phyloP scores from a whole-genome alignment of 2,888 invertebrate genomes.

The Plagiodera versicolora region DNA sequence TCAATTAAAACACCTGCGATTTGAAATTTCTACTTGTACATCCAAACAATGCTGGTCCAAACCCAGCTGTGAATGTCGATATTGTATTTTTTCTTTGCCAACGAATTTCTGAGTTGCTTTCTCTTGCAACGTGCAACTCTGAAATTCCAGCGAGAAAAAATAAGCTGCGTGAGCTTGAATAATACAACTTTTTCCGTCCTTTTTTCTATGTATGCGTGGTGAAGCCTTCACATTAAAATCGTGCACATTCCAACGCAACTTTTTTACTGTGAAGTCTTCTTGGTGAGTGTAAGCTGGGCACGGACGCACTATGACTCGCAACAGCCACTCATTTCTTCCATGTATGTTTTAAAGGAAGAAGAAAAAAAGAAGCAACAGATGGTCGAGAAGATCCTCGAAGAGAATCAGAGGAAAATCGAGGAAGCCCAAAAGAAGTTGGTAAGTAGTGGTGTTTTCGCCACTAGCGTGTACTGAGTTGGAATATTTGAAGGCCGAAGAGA shows the following conservation, averaged over 20 bases:
- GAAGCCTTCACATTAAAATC: conserved; percentile 5
- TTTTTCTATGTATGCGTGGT: neutral
- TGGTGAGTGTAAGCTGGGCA: conserved; percentile 44
- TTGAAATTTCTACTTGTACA: conserved; percentile 44
- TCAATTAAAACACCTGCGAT: conserved; percentile 36
- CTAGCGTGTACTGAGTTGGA: too few relatives aligned
- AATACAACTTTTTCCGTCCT: neutral
- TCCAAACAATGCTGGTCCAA: conserved; percentile 38
- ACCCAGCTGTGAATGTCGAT: conserved; percentile 38
- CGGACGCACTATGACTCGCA: conserved; percentile 40
- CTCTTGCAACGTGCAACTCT: neutral
- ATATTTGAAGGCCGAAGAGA: conserved; percentile 84
- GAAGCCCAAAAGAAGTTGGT: conserved; percentile 97
- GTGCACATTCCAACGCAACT: conserved; percentile 1
- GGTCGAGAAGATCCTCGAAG: conserved; percentile 94
- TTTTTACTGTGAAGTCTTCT: conserved; percentile 21
- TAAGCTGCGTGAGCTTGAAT: neutral
- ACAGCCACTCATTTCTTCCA: conserved; percentile 52
- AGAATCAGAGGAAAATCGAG: conserved; percentile 97
- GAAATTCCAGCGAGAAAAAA: neutral
- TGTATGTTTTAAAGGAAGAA: conserved; percentile 88
- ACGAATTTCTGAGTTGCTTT: neutral
- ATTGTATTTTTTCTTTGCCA: conserved; percentile 6
- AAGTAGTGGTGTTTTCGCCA: conserved; percentile 51
- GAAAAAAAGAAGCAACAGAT: conserved; percentile 94